These are phyloP conservation scores for Ataeniobius toweri DNA, from an alignment of 2,797 vertebrate species.

Conservation along the genomic window DNA sequence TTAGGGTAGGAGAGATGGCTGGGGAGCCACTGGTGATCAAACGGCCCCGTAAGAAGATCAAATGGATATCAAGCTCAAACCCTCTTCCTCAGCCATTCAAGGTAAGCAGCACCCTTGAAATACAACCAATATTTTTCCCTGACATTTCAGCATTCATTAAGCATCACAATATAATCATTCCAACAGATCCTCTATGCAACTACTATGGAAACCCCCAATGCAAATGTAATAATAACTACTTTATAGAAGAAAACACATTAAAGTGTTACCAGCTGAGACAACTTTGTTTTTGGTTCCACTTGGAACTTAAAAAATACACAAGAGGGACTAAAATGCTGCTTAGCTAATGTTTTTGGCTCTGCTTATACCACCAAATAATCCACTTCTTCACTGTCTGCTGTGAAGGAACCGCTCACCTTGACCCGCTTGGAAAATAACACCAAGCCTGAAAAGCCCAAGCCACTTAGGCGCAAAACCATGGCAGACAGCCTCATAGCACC, in stretches of 20 bases:
- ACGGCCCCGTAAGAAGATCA: constrained; percentile 95
- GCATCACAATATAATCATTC: background rate
- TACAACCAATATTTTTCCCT: background rate
- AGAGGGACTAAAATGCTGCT: background rate
- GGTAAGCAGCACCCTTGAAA: constrained; percentile 52
- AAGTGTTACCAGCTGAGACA: background rate
- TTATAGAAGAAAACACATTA: background rate
- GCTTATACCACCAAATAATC: constrained; percentile 1
- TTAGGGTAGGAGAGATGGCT: constrained; percentile 85
- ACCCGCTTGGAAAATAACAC: constrained; percentile 90
- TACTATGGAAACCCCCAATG: background rate
- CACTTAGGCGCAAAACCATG: constrained; percentile 88
- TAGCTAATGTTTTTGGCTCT: background rate
- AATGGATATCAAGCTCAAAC: constrained; percentile 94
- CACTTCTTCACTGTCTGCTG: constrained; percentile 18
- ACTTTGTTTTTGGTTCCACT: background rate
- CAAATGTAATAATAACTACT: background rate
- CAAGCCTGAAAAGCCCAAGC: constrained; percentile 95
- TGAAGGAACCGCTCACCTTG: constrained; percentile 87
- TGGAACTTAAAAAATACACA: background rate
- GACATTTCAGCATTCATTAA: background rate
- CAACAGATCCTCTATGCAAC: background rate
- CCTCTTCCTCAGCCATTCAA: constrained; percentile 96
- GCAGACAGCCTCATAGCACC: constrained; percentile 90
- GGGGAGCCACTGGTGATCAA: constrained; percentile 93